Base-by-base conservation (phyloP, 2,888 invertebrate species). In the Cheilosia pagana region DNA sequence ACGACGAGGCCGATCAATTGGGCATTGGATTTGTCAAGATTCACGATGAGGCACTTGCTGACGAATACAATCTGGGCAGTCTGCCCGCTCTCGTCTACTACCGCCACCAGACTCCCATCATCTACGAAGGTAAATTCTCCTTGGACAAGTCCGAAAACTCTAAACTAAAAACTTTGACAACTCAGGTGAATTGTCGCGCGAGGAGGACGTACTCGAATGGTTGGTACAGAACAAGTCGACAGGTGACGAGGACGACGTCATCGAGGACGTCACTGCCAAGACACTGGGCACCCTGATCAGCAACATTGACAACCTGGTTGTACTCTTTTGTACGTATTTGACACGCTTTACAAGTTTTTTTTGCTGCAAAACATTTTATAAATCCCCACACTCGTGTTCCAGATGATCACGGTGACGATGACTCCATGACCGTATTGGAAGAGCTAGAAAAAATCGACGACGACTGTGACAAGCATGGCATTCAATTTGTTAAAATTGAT, bases 1-100 rank as follows among this genome's bases (percentile, higher is more conserved):
- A 98, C 90, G 97, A 98, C 89, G 98, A 98, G 92, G 98, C 98
- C 41, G 98, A 98, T 92, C 97, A 98, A 91, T 94, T 98, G 87
- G 98, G 97, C 86, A 98, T 98, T 90, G 98, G 97, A 88, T 98
- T 98, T 92, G 98, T 98, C 87, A 98, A 98, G 93, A 98, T 98
- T 90, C 96, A 97, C 89, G 98, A 98, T 91, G 96, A 97, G 92
- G 95, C 95, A 89, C 93, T 98, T 88, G 97, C 98, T 86, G 97
- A 97, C 90, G 98, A 98, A 93, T 98, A 98, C 93, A 98, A 96
- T 93, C 94, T 98, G 92, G 97, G 96, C 90, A 94, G 95, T 77
- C 93, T 98, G 90, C 98, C 98, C 89, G 96, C 95, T 89, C 94
- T 98, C 89, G 97, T 98, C 87, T 98, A 98, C 93, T 98, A 98